phyloP scores from a whole-genome alignment of 2,888 invertebrate genomes.

The Sinhomidia bicolor region DNA sequence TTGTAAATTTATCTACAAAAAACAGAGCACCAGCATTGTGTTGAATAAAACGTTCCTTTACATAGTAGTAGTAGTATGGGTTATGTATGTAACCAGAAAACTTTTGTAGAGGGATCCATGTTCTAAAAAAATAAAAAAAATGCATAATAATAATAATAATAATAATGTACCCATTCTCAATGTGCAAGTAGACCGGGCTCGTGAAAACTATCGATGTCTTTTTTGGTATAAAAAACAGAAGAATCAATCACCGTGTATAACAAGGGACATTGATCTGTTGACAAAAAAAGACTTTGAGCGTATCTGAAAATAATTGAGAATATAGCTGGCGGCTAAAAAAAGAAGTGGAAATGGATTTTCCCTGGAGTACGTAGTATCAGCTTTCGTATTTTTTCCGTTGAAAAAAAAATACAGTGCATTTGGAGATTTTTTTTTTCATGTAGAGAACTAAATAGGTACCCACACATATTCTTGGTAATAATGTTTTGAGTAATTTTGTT shows the following conservation, averaged over 20 bases:
- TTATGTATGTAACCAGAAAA: too few species aligned
- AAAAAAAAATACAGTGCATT: not conserved
- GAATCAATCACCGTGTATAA: conserved; percentile 31
- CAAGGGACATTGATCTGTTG: conserved; percentile 6
- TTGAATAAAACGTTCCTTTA: too few species aligned
- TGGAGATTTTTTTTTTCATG: too few species aligned
- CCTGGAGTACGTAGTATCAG: not conserved
- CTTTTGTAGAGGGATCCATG: too few species aligned
- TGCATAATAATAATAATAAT: too few species aligned
- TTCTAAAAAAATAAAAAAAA: too few species aligned
- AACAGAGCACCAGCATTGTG: too few species aligned
- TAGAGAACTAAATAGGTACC: not conserved
- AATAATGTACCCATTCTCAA: too few species aligned
- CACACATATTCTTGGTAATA: not conserved
- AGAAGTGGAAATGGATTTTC: not conserved
- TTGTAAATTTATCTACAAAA: too few species aligned
- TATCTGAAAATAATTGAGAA: conserved; percentile 48
- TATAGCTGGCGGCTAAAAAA: conserved; percentile 7
- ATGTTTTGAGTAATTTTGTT: conserved; percentile 1
- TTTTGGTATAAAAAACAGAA: not conserved
- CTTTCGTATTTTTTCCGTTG: not conserved
- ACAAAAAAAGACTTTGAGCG: not conserved
- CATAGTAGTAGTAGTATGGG: too few species aligned
- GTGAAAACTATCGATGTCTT: conserved; percentile 6
- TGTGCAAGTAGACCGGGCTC: not conserved